Percentiles rank a stretch among this genome's conserved stretches.
Conservation (phyloP, 2,888 invertebrate species). For the Ecliptopera silaceata region DNA sequence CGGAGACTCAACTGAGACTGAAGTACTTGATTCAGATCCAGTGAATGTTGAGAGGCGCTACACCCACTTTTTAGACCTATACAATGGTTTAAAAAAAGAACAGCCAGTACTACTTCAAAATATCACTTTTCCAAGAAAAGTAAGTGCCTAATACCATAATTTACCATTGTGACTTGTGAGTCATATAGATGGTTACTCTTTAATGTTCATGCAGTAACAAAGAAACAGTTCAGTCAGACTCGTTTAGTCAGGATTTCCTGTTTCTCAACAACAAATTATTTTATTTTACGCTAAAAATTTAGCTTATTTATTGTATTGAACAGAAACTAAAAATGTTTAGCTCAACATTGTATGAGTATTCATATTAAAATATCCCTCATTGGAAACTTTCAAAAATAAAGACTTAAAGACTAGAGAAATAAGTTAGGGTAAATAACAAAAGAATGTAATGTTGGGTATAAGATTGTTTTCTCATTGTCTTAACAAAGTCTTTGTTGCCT, state of each 20-base stretch:
- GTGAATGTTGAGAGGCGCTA: slow-evolving; percentile 87
- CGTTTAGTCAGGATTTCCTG: slow-evolving; percentile 3
- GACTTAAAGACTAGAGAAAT: too few relatives aligned
- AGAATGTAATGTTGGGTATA: too few relatives aligned
- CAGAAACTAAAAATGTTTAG: too few relatives aligned
- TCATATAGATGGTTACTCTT: background rate
- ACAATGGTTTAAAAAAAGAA: slow-evolving; percentile 83
- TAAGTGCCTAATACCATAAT: slow-evolving; percentile 41
- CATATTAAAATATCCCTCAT: too few relatives aligned
- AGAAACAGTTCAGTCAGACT: background rate
- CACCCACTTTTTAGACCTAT: slow-evolving; percentile 87
- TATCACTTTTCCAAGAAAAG: slow-evolving; percentile 87
- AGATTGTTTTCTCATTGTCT: too few relatives aligned
- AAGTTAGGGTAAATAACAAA: too few relatives aligned
- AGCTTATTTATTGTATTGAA: too few relatives aligned
- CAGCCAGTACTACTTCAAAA: slow-evolving; percentile 78
- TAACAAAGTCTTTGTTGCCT: too few relatives aligned
- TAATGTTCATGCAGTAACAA: slow-evolving; percentile 8
- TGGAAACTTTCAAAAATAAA: too few relatives aligned
- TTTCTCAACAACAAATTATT: background rate
- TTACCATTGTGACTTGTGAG: background rate
- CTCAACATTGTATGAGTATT: too few relatives aligned
- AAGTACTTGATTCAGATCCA: slow-evolving; percentile 81
- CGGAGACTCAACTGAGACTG: slow-evolving; percentile 68
- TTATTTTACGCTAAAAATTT: too few relatives aligned